These are phyloP conservation scores for Scartelaos histophorus DNA, from an alignment of 2,113 vertebrate genomes.

Conservation along the genomic window DNA sequence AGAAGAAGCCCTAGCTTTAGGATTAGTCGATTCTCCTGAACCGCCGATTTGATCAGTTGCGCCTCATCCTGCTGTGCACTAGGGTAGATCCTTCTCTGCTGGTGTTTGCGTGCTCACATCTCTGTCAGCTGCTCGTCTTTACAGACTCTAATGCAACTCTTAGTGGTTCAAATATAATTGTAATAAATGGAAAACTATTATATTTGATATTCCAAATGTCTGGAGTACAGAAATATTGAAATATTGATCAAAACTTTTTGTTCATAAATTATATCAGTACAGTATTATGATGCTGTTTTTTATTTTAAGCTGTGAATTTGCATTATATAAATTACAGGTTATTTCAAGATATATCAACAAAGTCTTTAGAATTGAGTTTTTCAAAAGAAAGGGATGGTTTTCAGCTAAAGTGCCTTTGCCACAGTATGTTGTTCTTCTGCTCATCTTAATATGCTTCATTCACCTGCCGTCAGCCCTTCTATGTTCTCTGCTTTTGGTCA, in stretches of 20 bases:
- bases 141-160: slow-evolving; percentile 40
- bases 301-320: slow-evolving; percentile 69
- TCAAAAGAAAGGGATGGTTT: slow-evolving; percentile 29
- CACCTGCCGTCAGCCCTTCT: slow-evolving; percentile 7
- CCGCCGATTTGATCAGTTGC: slow-evolving; percentile 75
- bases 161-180: slow-evolving; percentile 3
- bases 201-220: background rate
- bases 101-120: slow-evolving; percentile 21
- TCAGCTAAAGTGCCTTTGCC: slow-evolving; percentile 64
- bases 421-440: slow-evolving; percentile 18
- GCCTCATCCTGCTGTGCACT: background rate
- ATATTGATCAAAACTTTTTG: background rate
- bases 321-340: slow-evolving; percentile 20
- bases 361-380: slow-evolving; percentile 27
- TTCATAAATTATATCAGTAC: background rate
- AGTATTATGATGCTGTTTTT: slow-evolving; percentile 25
- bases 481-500: slow-evolving; percentile 17
- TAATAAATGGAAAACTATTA: slow-evolving; percentile 4
- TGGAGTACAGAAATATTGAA: background rate
- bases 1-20: slow-evolving; percentile 91
- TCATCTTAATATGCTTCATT: slow-evolving; percentile 8
- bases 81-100: slow-evolving; percentile 11
- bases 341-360: background rate
- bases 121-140: slow-evolving; percentile 41
- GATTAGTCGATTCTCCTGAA: slow-evolving; percentile 85